Base-by-base conservation (phyloP, 2,113 vertebrate genomes). In the Carettochelys insculpta region DNA sequence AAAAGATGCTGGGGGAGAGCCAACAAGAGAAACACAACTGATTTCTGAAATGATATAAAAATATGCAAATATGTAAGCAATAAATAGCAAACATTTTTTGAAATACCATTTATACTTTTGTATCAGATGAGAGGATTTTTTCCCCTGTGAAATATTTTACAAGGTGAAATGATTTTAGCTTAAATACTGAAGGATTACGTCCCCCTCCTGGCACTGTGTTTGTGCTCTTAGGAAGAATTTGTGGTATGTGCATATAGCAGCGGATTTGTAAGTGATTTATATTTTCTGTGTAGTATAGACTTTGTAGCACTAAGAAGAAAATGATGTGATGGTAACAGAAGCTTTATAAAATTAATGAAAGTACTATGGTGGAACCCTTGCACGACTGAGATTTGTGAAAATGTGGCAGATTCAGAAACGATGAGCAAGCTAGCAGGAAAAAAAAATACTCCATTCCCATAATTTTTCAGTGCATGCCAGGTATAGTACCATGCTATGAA, bases 261-360 rank as follows among this genome's bases (percentile, higher is more conserved):
- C 73, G 77, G 79, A 77, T 86, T 94, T 86, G 82, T 53, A 77
- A 34, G 27, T 82, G 71, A 48, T 27, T 91, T 85, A 82, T 31
- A 45, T 82, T 92, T 86, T 90, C 34, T 51, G 75, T 11, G 78
- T 77, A 65, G 10, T 3, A 93, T 93, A 51, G 38, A 61, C 75
- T 56, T 45, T 56, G 43, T 50, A 77, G 34, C 52, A 71, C 56
- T 25, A 31, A 85, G 6, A 82, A 78, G 14, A 41, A 41, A 56
- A 84, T 84, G 41, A 85, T n/a, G 43, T 13, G 31, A 76, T 14
- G 7, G 11, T 34, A 52, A 54, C 0, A 50, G 77, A 68, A 22
- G 58, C 25, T 4, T 45, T n/a, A 20, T 50, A 79, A 78, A 90
- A 38, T 45, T 82, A 86, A 5, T 52, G 10, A 92, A 88, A 85